phyloP scores from a whole-genome alignment of 1,140 invertebrate species.

The Lineus longissimus region DNA sequence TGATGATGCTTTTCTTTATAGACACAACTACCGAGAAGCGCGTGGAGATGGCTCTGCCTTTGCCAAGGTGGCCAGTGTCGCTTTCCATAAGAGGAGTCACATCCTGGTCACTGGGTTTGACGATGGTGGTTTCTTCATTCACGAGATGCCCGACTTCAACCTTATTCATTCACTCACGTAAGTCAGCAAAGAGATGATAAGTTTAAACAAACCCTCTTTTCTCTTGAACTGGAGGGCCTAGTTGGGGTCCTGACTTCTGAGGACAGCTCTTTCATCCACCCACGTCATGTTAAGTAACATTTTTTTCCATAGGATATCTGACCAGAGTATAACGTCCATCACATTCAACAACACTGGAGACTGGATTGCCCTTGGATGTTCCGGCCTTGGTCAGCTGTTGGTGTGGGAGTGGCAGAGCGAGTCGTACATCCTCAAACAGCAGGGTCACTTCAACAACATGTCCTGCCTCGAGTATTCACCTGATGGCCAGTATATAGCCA shows the following conservation, averaged over 20 bases:
- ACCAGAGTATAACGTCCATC: conserved; percentile 75
- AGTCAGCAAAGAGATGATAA: not conserved
- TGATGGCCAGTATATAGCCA: conserved; percentile 84
- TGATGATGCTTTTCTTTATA: conserved; percentile 20
- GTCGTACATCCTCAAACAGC: conserved; percentile 96
- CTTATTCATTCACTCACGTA: conserved; percentile 83
- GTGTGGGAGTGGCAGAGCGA: conserved; percentile 99
- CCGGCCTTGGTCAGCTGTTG: conserved; percentile 78
- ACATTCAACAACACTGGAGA: conserved; percentile 82
- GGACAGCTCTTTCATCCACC: not conserved
- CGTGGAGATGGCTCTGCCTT: conserved; percentile 25
- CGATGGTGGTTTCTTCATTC: conserved; percentile 80
- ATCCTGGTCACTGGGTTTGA: conserved; percentile 79
- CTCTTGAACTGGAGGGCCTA: not conserved
- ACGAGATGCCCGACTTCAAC: conserved; percentile 89
- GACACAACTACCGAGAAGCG: conserved; percentile 35
- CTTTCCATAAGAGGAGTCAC: conserved; percentile 73
- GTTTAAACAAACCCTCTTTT: not conserved
- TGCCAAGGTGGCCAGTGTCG: conserved; percentile 65
- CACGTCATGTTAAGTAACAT: not conserved
- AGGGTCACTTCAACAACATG: conserved; percentile 88
- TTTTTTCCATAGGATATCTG: conserved; percentile 48
- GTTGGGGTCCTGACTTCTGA: not conserved
- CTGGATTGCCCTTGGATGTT: conserved; percentile 79
- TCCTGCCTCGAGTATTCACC: conserved; percentile 79